Conservation (phyloP, 2,888 invertebrate species). For the Trissolcus brochymenae region DNA sequence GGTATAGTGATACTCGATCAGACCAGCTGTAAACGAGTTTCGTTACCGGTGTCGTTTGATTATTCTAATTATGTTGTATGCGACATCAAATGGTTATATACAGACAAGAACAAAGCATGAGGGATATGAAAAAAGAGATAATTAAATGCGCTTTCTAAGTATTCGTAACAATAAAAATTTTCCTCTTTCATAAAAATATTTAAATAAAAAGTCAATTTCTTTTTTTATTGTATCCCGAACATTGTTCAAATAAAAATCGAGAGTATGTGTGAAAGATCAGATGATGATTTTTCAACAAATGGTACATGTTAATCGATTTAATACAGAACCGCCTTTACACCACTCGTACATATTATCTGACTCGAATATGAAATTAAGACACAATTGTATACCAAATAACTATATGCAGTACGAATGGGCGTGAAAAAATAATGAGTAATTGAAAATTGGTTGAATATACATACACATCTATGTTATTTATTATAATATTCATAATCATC, state of each 20-base stretch:
- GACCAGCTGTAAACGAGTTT: conserved; percentile 74
- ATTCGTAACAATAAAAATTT: not conserved
- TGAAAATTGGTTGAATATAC: conserved; percentile 14
- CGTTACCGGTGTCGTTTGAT: conserved; percentile 58
- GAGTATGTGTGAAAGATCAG: too few species aligned
- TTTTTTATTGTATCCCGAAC: too few species aligned
- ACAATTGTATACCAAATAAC: too few species aligned
- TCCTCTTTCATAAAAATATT: too few species aligned
- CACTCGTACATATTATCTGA: too few species aligned
- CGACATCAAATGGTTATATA: conserved; percentile 53
- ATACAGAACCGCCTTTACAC: too few species aligned
- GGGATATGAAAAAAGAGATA: conserved; percentile 3
- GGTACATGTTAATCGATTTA: too few species aligned
- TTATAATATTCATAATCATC: conserved; percentile 51
- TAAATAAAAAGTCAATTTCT: too few species aligned
- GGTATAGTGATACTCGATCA: conserved; percentile 66
- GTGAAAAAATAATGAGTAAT: not conserved
- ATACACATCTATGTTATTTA: conserved; percentile 36
- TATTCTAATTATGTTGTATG: conserved; percentile 52
- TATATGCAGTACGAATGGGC: too few species aligned
- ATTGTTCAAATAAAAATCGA: too few species aligned
- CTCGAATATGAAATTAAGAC: too few species aligned
- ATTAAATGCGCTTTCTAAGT: conserved; percentile 4
- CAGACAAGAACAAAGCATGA: conserved; percentile 35
- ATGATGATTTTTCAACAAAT: too few species aligned